Evolutionary conservation across 2,888 invertebrate genomes (phyloP).

Genomic region (Diaperis boleti): DNA sequence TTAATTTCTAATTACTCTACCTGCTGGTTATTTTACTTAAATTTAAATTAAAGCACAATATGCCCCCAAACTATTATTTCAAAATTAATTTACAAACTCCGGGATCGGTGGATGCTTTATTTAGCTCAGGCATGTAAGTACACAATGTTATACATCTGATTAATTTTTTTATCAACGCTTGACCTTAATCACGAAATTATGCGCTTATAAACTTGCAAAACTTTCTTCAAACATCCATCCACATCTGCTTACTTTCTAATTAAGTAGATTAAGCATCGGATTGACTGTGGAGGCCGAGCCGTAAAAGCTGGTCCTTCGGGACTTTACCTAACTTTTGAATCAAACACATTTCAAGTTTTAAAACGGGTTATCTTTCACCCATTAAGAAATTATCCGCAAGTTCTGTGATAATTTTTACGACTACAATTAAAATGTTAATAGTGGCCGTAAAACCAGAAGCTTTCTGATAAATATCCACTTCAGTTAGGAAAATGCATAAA

Average conservation of each 20-base stretch:
- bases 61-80: slow-evolving; percentile 4
- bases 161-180: too few species aligned
- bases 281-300: not conserved
- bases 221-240: not conserved
- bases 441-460: not conserved
- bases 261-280: slow-evolving; percentile 9
- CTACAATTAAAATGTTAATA: slow-evolving; percentile 11
- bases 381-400: not conserved
- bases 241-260: slow-evolving; percentile 5
- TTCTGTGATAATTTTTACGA: not conserved
- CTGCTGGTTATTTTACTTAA: slow-evolving; percentile 9
- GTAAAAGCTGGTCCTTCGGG: slow-evolving; percentile 6
- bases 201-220: not conserved
- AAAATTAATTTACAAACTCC: not conserved
- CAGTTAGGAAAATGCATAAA: slow-evolving; percentile 23
- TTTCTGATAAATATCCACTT: slow-evolving; percentile 13
- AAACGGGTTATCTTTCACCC: not conserved
- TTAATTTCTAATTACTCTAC: slow-evolving; percentile 19
- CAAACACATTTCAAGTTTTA: not conserved
- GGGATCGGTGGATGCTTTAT: not conserved
- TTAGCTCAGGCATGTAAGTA: not conserved
- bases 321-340: slow-evolving; percentile 7
- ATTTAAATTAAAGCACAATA: slow-evolving; percentile 19
- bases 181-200: too few species aligned
- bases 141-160: too few species aligned